Evolutionary conservation across 2,888 invertebrate species (phyloP).

Genomic region (Tachystola acroxantha): DNA sequence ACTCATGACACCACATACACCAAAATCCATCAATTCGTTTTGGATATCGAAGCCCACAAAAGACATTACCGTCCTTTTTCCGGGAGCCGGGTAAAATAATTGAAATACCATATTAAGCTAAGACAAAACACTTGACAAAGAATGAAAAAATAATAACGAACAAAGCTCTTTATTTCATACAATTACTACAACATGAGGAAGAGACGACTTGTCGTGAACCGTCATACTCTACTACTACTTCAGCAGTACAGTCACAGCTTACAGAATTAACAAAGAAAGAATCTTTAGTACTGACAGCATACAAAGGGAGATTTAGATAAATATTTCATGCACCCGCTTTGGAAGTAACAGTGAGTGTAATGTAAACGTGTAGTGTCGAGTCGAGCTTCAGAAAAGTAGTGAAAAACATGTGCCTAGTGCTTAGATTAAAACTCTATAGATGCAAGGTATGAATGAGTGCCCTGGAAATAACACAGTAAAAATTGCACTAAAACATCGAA

Average conservation of each 20-base stretch:
- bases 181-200: conserved; percentile 59
- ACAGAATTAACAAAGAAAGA: conserved; percentile 18
- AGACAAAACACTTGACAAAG: conserved; percentile 20
- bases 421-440: conserved; percentile 79
- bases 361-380: conserved; percentile 36
- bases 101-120: no score
- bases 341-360: conserved; percentile 35
- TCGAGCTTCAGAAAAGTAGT: conserved; percentile 54
- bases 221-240: conserved; percentile 36
- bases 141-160: conserved; percentile 52
- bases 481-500: no score
- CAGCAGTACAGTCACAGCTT: conserved; percentile 34
- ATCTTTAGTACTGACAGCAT: conserved; percentile 18
- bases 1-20: no score
- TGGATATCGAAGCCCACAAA: no score
- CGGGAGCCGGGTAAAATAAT: no score
- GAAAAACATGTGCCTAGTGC: conserved; percentile 71
- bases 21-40: no score
- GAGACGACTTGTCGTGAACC: conserved; percentile 36
- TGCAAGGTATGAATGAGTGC: no score
- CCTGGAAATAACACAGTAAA: no score
- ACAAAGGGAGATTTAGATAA: conserved; percentile 15
- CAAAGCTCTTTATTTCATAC: conserved; percentile 70
- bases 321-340: conserved; percentile 18
- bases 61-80: no score